phyloP scores from a whole-genome alignment of 64 coral and sea anemone genomes.

The Orbicella faveolata region DNA sequence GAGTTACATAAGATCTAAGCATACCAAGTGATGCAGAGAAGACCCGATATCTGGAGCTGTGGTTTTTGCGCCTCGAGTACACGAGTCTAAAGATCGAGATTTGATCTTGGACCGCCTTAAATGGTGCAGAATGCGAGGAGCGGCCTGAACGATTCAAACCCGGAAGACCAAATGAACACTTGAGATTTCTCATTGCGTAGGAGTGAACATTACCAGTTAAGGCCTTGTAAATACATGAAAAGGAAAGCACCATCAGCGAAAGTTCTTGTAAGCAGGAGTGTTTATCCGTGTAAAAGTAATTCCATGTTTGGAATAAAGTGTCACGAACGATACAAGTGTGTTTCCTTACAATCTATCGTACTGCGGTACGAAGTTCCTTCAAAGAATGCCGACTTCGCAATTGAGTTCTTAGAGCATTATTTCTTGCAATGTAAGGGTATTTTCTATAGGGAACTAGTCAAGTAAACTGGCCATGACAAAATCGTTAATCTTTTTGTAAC shows the following conservation, averaged over 20 bases:
- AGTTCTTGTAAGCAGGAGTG: neutral
- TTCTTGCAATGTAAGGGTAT: neutral
- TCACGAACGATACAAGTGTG: neutral
- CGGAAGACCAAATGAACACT: constrained; percentile 49
- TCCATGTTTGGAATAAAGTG: constrained; percentile 16
- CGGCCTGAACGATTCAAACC: neutral
- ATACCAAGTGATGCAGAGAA: neutral
- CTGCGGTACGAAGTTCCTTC: neutral
- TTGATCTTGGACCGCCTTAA: constrained; percentile 20
- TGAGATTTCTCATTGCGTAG: constrained; percentile 30
- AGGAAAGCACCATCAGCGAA: constrained; percentile 14
- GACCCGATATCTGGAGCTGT: constrained; percentile 10
- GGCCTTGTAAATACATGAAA: constrained; percentile 31
- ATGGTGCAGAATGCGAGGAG: neutral
- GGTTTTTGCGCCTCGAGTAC: neutral
- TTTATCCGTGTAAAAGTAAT: neutral
- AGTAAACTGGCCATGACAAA: neutral
- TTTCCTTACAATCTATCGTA: neutral
- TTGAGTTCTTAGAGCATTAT: neutral
- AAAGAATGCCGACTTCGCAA: neutral
- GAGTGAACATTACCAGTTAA: constrained; percentile 1
- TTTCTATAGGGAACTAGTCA: neutral
- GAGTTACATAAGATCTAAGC: neutral
- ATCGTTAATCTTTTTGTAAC: neutral
- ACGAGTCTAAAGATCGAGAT: constrained; percentile 12